These are phyloP conservation scores for Pheucticus melanocephalus DNA, from an alignment of 2,113 vertebrate genomes.

Conservation along the genomic window DNA sequence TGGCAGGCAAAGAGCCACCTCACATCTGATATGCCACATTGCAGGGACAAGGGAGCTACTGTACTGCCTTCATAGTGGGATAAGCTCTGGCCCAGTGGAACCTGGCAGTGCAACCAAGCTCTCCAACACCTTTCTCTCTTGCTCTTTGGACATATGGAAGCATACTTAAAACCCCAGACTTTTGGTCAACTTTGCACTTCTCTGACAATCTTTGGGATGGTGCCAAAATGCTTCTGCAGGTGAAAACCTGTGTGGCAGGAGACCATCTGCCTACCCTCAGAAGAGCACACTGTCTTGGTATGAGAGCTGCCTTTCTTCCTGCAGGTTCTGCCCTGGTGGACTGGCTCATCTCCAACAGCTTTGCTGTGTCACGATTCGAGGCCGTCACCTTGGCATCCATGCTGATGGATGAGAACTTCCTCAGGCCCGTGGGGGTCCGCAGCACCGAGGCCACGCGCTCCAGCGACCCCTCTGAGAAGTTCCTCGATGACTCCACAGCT, in stretches of 20 bases:
- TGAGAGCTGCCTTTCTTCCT: not conserved
- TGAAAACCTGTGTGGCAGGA: not conserved
- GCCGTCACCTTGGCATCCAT: constrained; percentile 86
- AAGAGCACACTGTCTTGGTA: not conserved
- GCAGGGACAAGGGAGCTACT: not conserved
- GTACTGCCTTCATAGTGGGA: not conserved
- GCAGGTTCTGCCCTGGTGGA: constrained; percentile 89
- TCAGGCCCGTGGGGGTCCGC: constrained; percentile 79
- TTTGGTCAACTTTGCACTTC: not conserved
- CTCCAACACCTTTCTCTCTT: not conserved
- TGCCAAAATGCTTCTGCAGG: not conserved
- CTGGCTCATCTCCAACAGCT: constrained; percentile 88
- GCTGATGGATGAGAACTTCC: constrained; percentile 87
- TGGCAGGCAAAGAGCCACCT: not conserved
- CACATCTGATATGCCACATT: not conserved
- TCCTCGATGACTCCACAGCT: constrained; percentile 88
- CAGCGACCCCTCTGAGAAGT: constrained; percentile 81
- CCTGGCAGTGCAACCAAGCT: not conserved
- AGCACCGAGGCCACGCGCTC: constrained; percentile 80
- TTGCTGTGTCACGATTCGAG: constrained; percentile 83
- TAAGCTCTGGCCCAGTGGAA: not conserved
- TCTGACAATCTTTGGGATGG: not conserved
- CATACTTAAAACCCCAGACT: not conserved
- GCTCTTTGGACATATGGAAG: not conserved
- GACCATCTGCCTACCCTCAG: not conserved